These are phyloP conservation scores for Anoplopoma fimbria DNA, from an alignment of 2,113 vertebrate species.

Conservation along the genomic window DNA sequence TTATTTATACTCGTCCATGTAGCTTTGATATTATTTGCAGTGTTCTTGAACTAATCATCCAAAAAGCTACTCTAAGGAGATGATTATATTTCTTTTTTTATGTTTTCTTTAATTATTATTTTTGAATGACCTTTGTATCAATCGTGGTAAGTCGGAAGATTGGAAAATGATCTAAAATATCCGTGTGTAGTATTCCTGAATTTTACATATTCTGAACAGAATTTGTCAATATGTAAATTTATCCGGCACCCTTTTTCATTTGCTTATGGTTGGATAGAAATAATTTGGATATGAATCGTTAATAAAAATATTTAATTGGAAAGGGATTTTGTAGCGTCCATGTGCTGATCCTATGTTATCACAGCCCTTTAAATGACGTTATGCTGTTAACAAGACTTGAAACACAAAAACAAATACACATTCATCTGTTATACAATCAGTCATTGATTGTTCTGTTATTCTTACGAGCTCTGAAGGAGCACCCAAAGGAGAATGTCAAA, in stretches of 20 bases:
- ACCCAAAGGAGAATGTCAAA: constrained; percentile 23
- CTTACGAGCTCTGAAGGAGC: neutral
- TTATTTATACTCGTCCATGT: neutral
- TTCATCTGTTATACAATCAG: neutral
- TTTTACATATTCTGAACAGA: too few relatives aligned
- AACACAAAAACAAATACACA: neutral
- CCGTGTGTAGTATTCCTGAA: neutral
- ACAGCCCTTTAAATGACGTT: constrained; percentile 3
- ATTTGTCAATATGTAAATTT: too few relatives aligned
- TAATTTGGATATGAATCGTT: neutral
- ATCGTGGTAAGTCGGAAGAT: neutral
- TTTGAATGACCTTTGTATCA: neutral
- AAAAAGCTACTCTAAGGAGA: neutral
- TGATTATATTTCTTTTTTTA: neutral
- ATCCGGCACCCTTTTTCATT: too few relatives aligned
- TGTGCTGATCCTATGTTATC: neutral
- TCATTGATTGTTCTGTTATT: neutral
- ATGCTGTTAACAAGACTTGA: constrained; percentile 25
- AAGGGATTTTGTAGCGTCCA: neutral
- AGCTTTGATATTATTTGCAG: neutral
- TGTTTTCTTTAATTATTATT: neutral
- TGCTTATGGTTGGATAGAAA: neutral
- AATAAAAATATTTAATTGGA: neutral
- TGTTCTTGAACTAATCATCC: neutral
- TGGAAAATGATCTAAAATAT: neutral